Evolutionary conservation across 2,888 invertebrate genomes (phyloP), one percentile per base, ranked within the genome.

Genomic region (Andrena fulva): DNA sequence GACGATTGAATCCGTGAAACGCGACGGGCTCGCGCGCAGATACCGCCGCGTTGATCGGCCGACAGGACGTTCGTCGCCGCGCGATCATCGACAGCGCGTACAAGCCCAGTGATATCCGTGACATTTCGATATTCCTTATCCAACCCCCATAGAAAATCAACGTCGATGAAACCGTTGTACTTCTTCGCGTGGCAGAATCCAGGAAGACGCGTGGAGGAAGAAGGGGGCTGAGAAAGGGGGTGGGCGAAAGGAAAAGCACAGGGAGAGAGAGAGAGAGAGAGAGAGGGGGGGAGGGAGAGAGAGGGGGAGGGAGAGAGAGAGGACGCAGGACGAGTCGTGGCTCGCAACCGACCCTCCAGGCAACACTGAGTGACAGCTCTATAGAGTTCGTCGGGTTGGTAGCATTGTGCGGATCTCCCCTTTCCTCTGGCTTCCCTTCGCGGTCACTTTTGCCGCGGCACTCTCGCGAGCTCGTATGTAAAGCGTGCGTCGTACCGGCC

Each of bases 321-420:
- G 71, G 35, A 70, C 79, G 80, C 73, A 82, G 82, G 68, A 83
- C 80, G 85, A 83, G 80, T 77, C 78, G 79, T 89, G 88, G 89
- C 89, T 87, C 87, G 72, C 83, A 82, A 86, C 72, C 84, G 88
- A 87, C 85, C 85, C 89, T 87, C 87, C 80, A 67, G 83, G 82
- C 82, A 86, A 85, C 87, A 82, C 87, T 93, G 93, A 93, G 88
- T 91, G 93, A 93, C 93, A 91, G 92, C 92, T 93, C 93, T 93
- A 93, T 93, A 92, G 92, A 90, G 90, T 90, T 90, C 89, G 88
- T 91, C 90, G 92, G 91, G 89, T 91, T 91, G 91, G 92, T 92
- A 92, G 92, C 92, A 91, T 93, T 92, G 92, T 92, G 86, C 84
- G 85, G 85, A 90, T 83, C 87, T 89, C 87, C 87, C 88, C 82